Base-by-base conservation (phyloP, 2,797 vertebrate genomes). In the Sparidentex hasta region DNA sequence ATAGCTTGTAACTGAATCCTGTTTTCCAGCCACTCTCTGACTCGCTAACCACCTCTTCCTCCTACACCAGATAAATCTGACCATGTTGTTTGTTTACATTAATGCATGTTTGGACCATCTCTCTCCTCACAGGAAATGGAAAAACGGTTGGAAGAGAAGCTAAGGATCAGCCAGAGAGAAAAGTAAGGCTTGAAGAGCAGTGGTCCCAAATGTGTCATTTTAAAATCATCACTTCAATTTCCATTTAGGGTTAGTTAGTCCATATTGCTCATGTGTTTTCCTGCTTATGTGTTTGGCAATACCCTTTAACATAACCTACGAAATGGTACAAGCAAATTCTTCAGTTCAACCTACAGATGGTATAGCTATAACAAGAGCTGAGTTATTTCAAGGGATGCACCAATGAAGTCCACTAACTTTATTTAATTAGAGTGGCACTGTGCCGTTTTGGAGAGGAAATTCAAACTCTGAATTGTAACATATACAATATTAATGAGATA, bases 131-230 rank as follows among this genome's bases (percentile, higher is more conserved):
- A 99, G 98, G 97, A 99, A 95, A 99, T 99, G 96, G 98, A 99
- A 90, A 97, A 97, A 93, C 96, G 96, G 87, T 93, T 99, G 90
- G 98, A 98, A 88, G 98, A 98, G 95, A 99, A 98, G 90, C 94
- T 98, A 91, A 96, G 96, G 92, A 98, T 99, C 93, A 97, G 96
- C 64, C 97, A 98, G 88, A 98, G 95, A 95, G 97, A 99, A 93
- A 97, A 96, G 98, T 98, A 90, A 91, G 91, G 52, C 63, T 5
- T 57, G 18, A 61, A 83, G 3, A 63, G 29, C 76, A 23, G 20
- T 51, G 33, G 14, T 0, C 11, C 11, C 25, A n/a, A 0, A 55
- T 27, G 13, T 52, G n/a, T 70, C 16, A 13, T 6, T 44, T 58
- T 17, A 3, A 20, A 48, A 25, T 4, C n/a, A 25, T 50, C 59